phyloP scores from a whole-genome alignment of 1,140 invertebrate species.

The Musca vetustissima region DNA sequence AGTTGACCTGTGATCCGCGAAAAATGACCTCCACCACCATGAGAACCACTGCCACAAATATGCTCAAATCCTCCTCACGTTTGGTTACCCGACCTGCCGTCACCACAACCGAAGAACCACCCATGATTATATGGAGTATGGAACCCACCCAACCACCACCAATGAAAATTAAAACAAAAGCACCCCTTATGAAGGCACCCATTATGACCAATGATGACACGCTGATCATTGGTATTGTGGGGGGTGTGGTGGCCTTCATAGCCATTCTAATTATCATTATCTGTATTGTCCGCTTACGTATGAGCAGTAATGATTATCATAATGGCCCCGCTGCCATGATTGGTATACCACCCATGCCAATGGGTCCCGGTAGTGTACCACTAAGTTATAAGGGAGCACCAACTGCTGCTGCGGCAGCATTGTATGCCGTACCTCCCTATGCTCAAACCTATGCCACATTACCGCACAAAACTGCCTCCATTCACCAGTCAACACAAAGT shows the following conservation, averaged over 20 bases:
- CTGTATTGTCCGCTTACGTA: conserved; percentile 76
- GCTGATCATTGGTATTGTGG: conserved; percentile 88
- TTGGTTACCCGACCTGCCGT: conserved; percentile 59
- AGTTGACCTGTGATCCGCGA: conserved; percentile 73
- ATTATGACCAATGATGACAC: conserved; percentile 83
- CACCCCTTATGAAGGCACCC: conserved; percentile 61
- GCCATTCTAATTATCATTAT: conserved; percentile 84
- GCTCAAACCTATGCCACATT: conserved; percentile 63
- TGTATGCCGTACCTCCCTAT: conserved; percentile 59
- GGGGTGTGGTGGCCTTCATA: conserved; percentile 87
- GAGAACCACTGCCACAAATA: conserved; percentile 45
- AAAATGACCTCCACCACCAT: conserved; percentile 61
- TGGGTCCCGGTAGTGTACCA: conserved; percentile 58
- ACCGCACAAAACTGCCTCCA: conserved; percentile 62
- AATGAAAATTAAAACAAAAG: conserved; percentile 61
- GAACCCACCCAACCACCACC: conserved; percentile 63
- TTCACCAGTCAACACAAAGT: conserved; percentile 57
- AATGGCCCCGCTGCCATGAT: conserved; percentile 66
- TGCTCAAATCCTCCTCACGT: conserved; percentile 54
- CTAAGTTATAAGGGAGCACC: conserved; percentile 59
- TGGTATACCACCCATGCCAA: conserved; percentile 58
- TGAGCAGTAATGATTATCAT: conserved; percentile 68
- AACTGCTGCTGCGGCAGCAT: conserved; percentile 44
- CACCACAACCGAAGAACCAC: conserved; percentile 67
- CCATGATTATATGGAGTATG: conserved; percentile 85